Conservation (phyloP, 2,113 vertebrate genomes). For the Daboia siamensis region DNA sequence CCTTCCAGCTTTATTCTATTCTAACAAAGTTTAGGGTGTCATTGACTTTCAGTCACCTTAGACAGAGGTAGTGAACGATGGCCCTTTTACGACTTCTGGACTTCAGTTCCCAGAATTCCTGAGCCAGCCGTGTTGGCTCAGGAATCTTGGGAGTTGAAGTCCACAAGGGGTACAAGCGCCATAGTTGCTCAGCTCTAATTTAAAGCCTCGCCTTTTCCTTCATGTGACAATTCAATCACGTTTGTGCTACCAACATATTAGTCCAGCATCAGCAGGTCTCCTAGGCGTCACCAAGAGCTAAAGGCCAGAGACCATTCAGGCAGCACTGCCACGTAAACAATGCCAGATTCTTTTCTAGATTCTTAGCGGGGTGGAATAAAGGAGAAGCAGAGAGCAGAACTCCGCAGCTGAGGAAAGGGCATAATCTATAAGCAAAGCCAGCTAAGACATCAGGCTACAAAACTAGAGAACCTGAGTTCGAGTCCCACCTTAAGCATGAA, state of each 20-base stretch:
- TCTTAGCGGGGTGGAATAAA: conserved; percentile 38
- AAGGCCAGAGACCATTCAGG: conserved; percentile 36
- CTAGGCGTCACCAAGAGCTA: not conserved
- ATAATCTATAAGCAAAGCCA: conserved; percentile 16
- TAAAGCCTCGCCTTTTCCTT: not conserved
- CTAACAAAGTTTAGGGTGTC: too few relatives aligned
- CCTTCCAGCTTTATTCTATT: too few relatives aligned
- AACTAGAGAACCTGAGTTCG: too few relatives aligned
- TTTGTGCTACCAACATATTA: too few relatives aligned
- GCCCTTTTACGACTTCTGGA: not conserved
- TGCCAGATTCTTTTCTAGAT: conserved; percentile 47
- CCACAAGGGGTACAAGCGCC: not conserved
- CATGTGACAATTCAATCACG: not conserved
- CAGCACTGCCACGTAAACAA: conserved; percentile 30
- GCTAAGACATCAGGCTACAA: too few relatives aligned
- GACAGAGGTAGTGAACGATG: not conserved
- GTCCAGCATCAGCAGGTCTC: too few relatives aligned
- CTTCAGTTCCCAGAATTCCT: not conserved
- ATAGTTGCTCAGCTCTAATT: not conserved
- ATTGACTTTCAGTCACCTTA: not conserved
- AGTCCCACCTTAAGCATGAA: too few relatives aligned
- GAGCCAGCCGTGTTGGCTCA: not conserved
- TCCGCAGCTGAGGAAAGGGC: conserved; percentile 54
- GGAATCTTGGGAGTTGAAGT: not conserved
- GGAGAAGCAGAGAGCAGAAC: conserved; percentile 46